Percentiles rank a stretch among this genome's conserved stretches.
These are phyloP conservation scores for Vireo altiloquus DNA, from an alignment of 2,113 vertebrate genomes.

Conservation along the genomic window DNA sequence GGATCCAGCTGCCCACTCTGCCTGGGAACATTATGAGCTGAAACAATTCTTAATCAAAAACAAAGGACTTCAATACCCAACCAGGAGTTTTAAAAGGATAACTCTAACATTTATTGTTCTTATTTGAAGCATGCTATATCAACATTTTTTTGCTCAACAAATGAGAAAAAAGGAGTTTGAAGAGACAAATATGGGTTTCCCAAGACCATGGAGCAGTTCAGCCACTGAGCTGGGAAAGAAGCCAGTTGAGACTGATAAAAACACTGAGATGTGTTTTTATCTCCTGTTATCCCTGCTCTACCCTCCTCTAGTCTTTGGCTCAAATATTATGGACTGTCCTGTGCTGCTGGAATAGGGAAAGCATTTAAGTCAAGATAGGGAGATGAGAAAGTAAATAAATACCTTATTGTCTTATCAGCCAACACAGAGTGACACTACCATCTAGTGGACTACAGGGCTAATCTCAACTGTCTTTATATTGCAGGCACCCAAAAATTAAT, in stretches of 20 bases:
- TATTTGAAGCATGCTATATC: neutral
- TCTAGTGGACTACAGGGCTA: constrained; percentile 42
- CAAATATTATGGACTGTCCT: neutral
- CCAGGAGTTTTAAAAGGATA: neutral
- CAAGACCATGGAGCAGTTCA: neutral
- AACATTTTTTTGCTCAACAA: neutral
- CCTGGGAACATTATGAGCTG: neutral
- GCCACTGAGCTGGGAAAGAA: neutral
- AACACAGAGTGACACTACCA: constrained; percentile 28
- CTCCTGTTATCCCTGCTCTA: neutral
- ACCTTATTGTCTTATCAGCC: neutral
- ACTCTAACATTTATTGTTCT: too few relatives aligned
- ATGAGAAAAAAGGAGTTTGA: neutral
- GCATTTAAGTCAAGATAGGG: neutral
- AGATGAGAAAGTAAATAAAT: neutral
- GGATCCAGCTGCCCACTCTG: neutral
- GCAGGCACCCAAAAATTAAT: neutral
- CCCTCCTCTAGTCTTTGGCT: neutral
- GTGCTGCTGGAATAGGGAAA: neutral
- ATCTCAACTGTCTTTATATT: neutral
- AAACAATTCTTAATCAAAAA: neutral
- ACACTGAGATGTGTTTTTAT: neutral
- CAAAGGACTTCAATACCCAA: neutral
- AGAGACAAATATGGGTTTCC: neutral
- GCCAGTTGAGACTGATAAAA: too few relatives aligned